Evolutionary conservation across 37 sponge, comb jelly and placozoan species (phyloP), one percentile per base, ranked within the genome.

Genomic region (Aplysina aerophoba): DNA sequence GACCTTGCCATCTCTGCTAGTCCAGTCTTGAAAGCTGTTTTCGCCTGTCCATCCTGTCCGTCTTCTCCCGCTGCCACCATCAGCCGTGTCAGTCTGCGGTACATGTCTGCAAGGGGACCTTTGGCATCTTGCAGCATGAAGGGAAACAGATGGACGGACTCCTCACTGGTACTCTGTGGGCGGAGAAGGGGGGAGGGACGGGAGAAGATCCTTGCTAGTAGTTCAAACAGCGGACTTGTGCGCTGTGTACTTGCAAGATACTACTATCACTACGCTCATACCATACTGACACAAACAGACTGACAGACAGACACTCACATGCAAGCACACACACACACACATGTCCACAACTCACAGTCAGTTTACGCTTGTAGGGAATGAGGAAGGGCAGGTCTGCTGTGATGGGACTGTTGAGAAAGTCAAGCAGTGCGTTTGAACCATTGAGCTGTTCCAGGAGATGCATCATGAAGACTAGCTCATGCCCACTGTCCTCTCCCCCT

Each of bases 401-500:
- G 50, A 75, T 41, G 33, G 11, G 11, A 25, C 54, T 40, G 44
- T 50, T 75, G 21, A 75, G 53, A 44, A 75, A 41, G 24, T 75
- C 37, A 13, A 75, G n/a, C 78, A 75, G 54, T 41, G 22, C 24
- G 16, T 24, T 36, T 25, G 78, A 54, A 41, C 78, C 78, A 39
- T 75, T 75, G 21, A 75, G 38, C n/a, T 36, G 41, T 54, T 50
- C 41, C 14, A 86, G 59, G 60, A 95, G 75, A 72, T 95, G 92
- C 61, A 90, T 83, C 15, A 86, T 67, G 37, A 94, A 25, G 25
- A 89, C 80, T 73, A 86, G 81, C 17, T 83, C 85, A 58, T 96
- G 93, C 11, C 96, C 96, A 14, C 85, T 87, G 0, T n/a, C 31
- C 12, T 58, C 65, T 1, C 87, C 96, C 25, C 93, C 96, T 31